Evolutionary conservation across 2,797 vertebrate species (phyloP), one percentile per base, ranked within the genome.

Genomic region (Danionella dracula): DNA sequence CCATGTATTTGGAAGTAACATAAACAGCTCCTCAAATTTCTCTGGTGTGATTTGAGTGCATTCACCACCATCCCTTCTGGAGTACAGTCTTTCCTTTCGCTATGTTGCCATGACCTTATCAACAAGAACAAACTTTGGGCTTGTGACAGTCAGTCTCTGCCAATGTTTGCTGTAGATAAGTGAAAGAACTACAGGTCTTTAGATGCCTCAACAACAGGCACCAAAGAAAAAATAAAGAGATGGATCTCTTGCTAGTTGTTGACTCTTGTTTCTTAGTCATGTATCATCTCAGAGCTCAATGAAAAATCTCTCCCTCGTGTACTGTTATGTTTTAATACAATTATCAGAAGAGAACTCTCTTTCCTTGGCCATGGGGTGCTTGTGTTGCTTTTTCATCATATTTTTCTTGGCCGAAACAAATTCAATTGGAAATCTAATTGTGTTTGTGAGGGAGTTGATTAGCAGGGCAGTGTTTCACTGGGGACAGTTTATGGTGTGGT

Each of bases 61-160:
- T 57, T 57, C 42, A 54, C 46, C 66, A 50, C 57, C 48, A 41
- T 49, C 55, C 53, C 55, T 45, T 53, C 29, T 23, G 62, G 38
- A 54, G 65, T 46, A 21, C 37, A 54, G 62, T 46, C 64, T 57
- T 61, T 40, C 65, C 4, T 34, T 65, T 67, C 56, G 21, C 35
- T 38, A 27, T 62, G 74, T 81, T 80, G 71, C 79, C 66, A 77
- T 76, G 79, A 72, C 11, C 19, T 76, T 76, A 77, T 78, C 71
- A 78, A 76, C 72, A 71, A 60, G 87, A 87, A 82, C 81, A 78
- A 80, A 72, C 88, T 84, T 84, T 86, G 85, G 85, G 87, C 87
- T 88, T 87, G 88, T 87, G 86, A 89, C 89, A 90, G 88, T 84
- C 88, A 81, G 69, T 58, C 68, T 61, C 61, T 56, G 19, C 48